Percentiles rank a stretch among this genome's conserved stretches.
These are phyloP conservation scores for Sebastes iracundus DNA, from an alignment of 2,797 vertebrate genomes.

Conservation along the genomic window DNA sequence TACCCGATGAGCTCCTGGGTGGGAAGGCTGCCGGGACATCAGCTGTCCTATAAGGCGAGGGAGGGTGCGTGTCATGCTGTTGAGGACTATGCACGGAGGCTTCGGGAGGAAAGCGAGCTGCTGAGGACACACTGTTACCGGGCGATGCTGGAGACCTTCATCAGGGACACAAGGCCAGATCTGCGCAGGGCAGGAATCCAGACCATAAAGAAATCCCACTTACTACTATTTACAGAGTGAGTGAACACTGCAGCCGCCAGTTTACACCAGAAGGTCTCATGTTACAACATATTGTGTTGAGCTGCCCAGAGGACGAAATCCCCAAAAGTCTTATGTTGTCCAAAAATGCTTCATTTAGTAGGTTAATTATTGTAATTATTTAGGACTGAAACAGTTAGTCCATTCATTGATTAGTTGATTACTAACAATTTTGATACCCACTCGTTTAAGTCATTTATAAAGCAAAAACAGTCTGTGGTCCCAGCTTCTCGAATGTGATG, in stretches of 20 bases:
- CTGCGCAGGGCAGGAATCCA: constrained; percentile 87
- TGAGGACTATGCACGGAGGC: constrained; percentile 86
- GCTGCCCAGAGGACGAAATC: too few relatives aligned
- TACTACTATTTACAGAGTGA: constrained; percentile 87
- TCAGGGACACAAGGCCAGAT: constrained; percentile 77
- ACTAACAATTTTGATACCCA: too few relatives aligned
- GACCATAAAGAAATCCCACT: constrained; percentile 86
- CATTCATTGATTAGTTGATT: neutral
- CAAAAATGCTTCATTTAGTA: neutral
- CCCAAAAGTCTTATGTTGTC: neutral
- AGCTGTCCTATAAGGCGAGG: constrained; percentile 90
- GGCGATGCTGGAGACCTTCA: constrained; percentile 87
- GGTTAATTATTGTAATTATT: too few relatives aligned
- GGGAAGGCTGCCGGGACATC: constrained; percentile 78
- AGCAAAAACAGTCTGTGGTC: too few relatives aligned
- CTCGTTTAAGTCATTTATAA: too few relatives aligned
- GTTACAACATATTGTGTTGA: too few relatives aligned
- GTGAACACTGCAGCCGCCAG: constrained; percentile 25
- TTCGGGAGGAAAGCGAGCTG: constrained; percentile 69
- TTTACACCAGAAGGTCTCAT: neutral
- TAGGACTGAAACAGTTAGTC: neutral
- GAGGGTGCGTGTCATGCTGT: constrained; percentile 92
- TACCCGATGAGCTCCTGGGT: constrained; percentile 93
- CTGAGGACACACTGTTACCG: constrained; percentile 90
- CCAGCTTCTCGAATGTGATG: neutral